Percentiles rank a stretch among this genome's conserved stretches.
These are phyloP conservation scores for Meloidogyne exigua DNA, from an alignment of 1,140 invertebrate genomes.

Conservation along the genomic window DNA sequence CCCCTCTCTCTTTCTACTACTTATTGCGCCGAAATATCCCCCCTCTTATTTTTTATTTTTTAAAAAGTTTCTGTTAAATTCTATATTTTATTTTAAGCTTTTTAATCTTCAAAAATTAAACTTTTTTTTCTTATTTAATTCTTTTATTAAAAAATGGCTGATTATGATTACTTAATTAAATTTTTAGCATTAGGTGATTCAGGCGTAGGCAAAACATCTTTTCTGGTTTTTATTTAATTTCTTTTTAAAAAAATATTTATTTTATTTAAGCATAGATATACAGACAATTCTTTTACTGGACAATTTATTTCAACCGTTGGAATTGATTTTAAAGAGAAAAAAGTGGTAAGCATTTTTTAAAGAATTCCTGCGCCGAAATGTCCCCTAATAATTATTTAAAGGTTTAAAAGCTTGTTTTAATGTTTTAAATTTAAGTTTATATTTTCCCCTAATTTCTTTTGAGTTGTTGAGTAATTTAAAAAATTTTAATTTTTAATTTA, in stretches of 20 bases:
- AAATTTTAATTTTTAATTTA: conserved; percentile 10
- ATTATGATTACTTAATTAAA: conserved; percentile 86
- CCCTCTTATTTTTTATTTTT: too few relatives aligned
- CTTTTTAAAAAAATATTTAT: neutral
- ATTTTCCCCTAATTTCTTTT: too few relatives aligned
- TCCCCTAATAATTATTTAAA: neutral
- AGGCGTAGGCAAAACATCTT: conserved; percentile 87
- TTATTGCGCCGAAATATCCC: too few relatives aligned
- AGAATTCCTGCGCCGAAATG: conserved; percentile 7
- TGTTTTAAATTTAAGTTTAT: neutral
- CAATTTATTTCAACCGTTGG: conserved; percentile 95
- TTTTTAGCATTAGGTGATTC: conserved; percentile 89
- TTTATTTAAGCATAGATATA: conserved; percentile 78
- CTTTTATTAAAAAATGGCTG: conserved; percentile 44
- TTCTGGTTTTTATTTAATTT: conserved; percentile 67
- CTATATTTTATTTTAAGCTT: too few relatives aligned
- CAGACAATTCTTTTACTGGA: conserved; percentile 83
- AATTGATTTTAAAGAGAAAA: conserved; percentile 94
- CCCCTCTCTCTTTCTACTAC: too few relatives aligned
- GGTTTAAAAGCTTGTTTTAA: neutral
- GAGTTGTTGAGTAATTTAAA: conserved; percentile 3
- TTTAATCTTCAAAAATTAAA: too few relatives aligned
- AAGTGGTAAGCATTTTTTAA: conserved; percentile 73
- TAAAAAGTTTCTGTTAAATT: too few relatives aligned
- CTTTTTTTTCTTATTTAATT: too few relatives aligned